Evolutionary conservation across 2,797 vertebrate species (phyloP), one percentile per base, ranked within the genome.

Genomic region (Danio tinwini): DNA sequence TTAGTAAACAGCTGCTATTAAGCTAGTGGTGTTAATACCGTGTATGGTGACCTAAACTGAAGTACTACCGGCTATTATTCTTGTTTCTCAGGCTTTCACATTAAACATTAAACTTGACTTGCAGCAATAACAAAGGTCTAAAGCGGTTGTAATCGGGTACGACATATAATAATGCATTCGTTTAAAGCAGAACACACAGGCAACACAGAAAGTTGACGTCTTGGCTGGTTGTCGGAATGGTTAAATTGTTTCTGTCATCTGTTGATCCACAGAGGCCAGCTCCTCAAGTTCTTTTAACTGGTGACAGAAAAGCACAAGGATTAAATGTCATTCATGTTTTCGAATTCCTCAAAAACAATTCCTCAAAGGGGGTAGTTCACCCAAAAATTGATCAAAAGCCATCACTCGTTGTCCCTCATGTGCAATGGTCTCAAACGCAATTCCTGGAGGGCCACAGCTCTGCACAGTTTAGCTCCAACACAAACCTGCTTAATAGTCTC

Each of bases 281-380:
- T 96, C 97, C 85, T 96, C 94, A 87, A 97, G 91, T 81, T 97
- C 93, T 63, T 95, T 96, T 82, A 97, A 94, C 98, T 93, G 29
- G 49, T 87, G 93, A 71, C 40, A 78, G 16, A 76, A 63, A 58
- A 82, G 19, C 75, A 14, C 14, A 62, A 71, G 64, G 11, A 21
- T 52, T 39, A 39, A 55, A n/a, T 52, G 42, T 0, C 10, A 0
- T 59, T 67, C 19, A 52, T 5, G n/a, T 12, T 37, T 45, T 6
- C 29, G 7, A 21, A 17, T 50, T 47, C 10, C 29, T 10, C 63
- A 55, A 61, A n/a, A 49, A 44, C 21, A 12, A 7, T 47, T 19
- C 9, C 21, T 29, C 52, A 52, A 52, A 29, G 29, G 29, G 29
- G 29, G 29, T 29, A 29, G 29, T 29, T 29, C 29, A 29, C 29